phyloP scores from a whole-genome alignment of 2,113 vertebrate genomes.

The Bubo blakistoni region DNA sequence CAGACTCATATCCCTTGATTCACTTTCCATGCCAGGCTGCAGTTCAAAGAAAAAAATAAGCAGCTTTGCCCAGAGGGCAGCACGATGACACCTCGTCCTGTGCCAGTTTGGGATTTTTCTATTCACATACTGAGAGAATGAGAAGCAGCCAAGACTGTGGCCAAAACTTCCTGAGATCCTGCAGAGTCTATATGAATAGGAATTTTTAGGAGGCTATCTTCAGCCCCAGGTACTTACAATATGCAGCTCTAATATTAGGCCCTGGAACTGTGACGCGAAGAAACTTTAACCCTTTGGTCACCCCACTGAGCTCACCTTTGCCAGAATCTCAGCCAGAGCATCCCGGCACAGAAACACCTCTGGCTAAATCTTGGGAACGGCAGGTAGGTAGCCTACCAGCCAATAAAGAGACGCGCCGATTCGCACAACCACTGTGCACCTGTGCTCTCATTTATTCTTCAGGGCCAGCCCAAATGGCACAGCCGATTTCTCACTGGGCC shows the following conservation, averaged over 20 bases:
- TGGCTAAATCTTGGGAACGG: neutral
- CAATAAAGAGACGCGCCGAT: fast-evolving
- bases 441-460: neutral
- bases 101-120: neutral
- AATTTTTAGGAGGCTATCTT: neutral
- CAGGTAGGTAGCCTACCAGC: neutral
- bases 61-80: neutral
- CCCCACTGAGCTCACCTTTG: neutral
- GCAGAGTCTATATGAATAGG: neutral
- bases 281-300: neutral
- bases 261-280: neutral
- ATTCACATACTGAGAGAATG: neutral
- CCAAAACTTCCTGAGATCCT: neutral
- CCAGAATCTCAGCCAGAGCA: neutral
- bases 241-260: neutral
- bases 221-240: fast-evolving
- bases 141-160: neutral
- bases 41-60: neutral
- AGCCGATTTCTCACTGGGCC: neutral
- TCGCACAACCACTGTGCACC: neutral
- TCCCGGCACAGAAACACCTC: neutral
- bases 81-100: neutral
- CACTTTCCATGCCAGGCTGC: neutral
- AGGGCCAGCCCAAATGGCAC: fast-evolving
- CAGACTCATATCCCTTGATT: neutral